Percentiles rank a stretch among this genome's conserved stretches.
These are phyloP conservation scores for Lacerta bilineata DNA, from an alignment of 2,797 vertebrate genomes.

Conservation along the genomic window DNA sequence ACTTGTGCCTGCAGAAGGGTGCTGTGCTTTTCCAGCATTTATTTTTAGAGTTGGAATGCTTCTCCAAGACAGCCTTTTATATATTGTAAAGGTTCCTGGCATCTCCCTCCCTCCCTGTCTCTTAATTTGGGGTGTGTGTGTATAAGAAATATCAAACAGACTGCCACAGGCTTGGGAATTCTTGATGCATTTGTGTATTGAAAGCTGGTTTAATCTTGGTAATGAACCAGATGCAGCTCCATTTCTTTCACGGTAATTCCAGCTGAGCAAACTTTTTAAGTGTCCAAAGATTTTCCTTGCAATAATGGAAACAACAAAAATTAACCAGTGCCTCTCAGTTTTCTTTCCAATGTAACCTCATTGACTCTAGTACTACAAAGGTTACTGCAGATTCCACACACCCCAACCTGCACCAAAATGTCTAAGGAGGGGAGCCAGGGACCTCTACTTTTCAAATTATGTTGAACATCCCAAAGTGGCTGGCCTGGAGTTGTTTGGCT, in stretches of 20 bases:
- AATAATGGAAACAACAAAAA: neutral
- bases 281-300: neutral
- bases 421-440: neutral
- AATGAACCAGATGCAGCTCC: neutral
- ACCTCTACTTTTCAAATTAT: neutral
- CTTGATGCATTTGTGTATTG: neutral
- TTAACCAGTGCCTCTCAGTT: neutral
- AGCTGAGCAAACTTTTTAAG: neutral
- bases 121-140: neutral
- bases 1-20: neutral
- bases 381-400: neutral
- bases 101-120: no score
- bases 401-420: neutral
- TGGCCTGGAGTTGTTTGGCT: slow-evolving; percentile 9
- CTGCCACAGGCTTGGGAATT: neutral
- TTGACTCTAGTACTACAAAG: neutral
- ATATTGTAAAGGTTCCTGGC: neutral
- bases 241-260: neutral
- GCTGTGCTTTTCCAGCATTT: neutral
- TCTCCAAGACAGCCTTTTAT: neutral
- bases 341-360: neutral
- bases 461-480: neutral
- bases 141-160: neutral
- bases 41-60: neutral
- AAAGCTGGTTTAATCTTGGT: neutral